Base-by-base conservation (phyloP, 2,797 vertebrate genomes). In the Benthosema pterotum region DNA sequence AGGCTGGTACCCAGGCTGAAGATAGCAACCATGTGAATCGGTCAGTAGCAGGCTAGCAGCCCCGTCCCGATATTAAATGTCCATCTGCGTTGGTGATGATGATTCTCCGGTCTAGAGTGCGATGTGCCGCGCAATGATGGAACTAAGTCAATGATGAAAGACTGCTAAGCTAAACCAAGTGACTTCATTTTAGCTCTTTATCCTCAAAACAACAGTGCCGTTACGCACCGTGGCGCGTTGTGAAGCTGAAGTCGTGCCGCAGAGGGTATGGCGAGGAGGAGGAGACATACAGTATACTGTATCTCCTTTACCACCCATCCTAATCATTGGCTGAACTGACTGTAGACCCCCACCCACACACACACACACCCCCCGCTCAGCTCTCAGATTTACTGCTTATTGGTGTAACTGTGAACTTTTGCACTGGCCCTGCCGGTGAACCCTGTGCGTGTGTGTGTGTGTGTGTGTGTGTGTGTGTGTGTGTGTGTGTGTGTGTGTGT, bases 401-500 rank as follows among this genome's bases (percentile, higher is more conserved):
- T 63, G 59, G 57, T 79, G 50, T 25, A 57, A 72, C 61, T 11
- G 38, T 87, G 83, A 88, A 85, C 83, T 62, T 85, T 82, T 77
- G 63, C 65, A 67, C 75, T 12, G 42, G 32, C 48, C 62, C 61
- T 11, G 18, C 57, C 42, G 69, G 53, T 78, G 74, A 78, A 72
- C 65, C 52, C 32, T 52, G 22, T 70, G 11, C 22, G 12, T 63
- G 38, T 63, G 19, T n/a, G 38, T 13, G 22, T 57, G 51, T 11
- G 46, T 25, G 18, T 25, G 18, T 28, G 43, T 46, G 57, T 52
- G 19, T 69, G 11, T 38, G 12, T 63, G 38, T 63, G 19, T 14
- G 38, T 12, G 22, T 57, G 50, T n/a, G 46, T 25, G 18, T 25
- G 18, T 28, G 43, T 46, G 57, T 50, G 42, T 74, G 45, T 55